Conservation (phyloP, 2,113 vertebrate genomes). For the Paedocypris sp. region DNA sequence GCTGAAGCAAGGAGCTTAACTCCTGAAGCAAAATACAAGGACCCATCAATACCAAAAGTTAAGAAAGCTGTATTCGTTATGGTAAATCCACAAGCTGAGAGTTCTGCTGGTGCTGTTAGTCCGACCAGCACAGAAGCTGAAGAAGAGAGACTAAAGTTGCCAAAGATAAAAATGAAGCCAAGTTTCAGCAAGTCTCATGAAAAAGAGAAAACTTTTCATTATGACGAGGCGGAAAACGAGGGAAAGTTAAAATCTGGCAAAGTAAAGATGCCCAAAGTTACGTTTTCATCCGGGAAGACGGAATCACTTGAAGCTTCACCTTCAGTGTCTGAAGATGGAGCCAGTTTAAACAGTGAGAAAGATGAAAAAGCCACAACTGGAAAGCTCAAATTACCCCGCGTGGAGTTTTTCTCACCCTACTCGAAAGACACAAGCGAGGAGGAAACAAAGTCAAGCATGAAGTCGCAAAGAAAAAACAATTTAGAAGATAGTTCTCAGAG, state of each 20-base stretch:
- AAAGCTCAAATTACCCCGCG: constrained; percentile 65
- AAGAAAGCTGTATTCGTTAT: constrained; percentile 63
- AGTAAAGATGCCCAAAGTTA: constrained; percentile 58
- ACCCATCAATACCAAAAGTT: constrained; percentile 51
- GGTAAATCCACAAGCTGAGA: constrained; percentile 47
- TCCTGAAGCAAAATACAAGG: constrained; percentile 47
- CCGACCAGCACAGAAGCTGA: constrained; percentile 24
- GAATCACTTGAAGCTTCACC: constrained; percentile 37
- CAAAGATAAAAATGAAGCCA: constrained; percentile 57
- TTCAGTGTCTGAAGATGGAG: constrained; percentile 27
- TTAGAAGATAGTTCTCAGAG: constrained; percentile 21
- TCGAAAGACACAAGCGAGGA: constrained; percentile 37
- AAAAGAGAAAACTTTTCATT: constrained; percentile 40
- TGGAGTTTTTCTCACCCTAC: constrained; percentile 65
- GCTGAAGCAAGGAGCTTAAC: constrained; percentile 36
- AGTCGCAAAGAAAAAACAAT: constrained; percentile 36
- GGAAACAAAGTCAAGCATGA: constrained; percentile 37
- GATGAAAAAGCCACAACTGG: constrained; percentile 47
- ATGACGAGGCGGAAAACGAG: constrained; percentile 30
- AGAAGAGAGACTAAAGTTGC: constrained; percentile 41
- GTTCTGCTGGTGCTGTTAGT: constrained; percentile 14
- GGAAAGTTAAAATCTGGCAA: constrained; percentile 36
- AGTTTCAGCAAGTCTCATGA: constrained; percentile 46
- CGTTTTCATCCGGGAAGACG: constrained; percentile 51
- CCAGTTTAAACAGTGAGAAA: constrained; percentile 41